Evolutionary conservation across 2,797 vertebrate genomes (phyloP), one percentile per base, ranked within the genome.

Genomic region (Rhabdomys pumilio): DNA sequence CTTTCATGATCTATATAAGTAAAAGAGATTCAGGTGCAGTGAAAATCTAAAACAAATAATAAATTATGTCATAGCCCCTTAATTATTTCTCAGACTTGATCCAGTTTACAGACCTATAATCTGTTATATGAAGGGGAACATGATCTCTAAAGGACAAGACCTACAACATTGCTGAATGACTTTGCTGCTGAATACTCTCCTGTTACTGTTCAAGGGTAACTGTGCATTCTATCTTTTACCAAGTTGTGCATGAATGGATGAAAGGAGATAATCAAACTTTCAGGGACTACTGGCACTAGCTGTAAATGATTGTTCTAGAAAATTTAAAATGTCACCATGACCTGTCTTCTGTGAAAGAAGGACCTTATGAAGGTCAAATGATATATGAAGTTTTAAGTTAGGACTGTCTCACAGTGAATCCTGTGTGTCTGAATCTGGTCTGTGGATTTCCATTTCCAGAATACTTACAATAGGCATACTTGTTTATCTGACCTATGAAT

Each of bases 231-330:
- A 59, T 4, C 26, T n/a, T 82, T 91, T 34, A 72, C 7, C 26
- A 82, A 10, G 0, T 1, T 24, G 31, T 34, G 0, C 9, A 9
- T 67, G 5, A 31, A 44, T 41, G 17, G 11, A n/a, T 24, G 20
- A 72, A 10, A 72, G 1, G 19, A 53, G 79, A 57, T 82, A 72
- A 91, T 72, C 50, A n/a, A 31, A 82, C 29, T 17, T 81, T 82
- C 31, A 26, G 7, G 15, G 2, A 44, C 38, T 57, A 82, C 9
- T 83, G 38, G 41, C 31, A 83, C 22, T 50, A 59, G 1, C 15
- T 75, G 20, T 83, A 20, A 91, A 75, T 53, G 57, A 47, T 38
- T 59, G 10, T 31, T 75, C 41, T 75, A 75, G 41, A 55, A 73
- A 22, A 61, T 11, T 13, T 22, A n/a, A 72, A 73, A 73, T 47